Evolutionary conservation across 2,113 vertebrate genomes (phyloP).

Genomic region (Pao palembangensis): DNA sequence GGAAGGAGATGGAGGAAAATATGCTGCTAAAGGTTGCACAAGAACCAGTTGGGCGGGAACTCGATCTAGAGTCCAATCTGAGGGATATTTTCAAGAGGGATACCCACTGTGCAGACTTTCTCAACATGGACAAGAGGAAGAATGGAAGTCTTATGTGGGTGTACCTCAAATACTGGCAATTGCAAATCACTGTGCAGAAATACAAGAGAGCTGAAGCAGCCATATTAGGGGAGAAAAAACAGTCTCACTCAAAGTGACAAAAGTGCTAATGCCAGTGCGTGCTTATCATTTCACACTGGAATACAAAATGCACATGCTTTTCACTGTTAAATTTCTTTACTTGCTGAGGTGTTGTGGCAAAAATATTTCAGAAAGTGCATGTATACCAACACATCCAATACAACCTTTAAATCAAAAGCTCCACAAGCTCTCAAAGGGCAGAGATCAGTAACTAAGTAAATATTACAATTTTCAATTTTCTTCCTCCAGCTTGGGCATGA

Average conservation of each 20-base stretch:
- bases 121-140: slow-evolving; percentile 81
- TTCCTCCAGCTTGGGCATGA: not conserved
- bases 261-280: slow-evolving; percentile 6
- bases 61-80: slow-evolving; percentile 82
- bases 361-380: no score
- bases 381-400: no score
- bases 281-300: slow-evolving; percentile 3
- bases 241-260: slow-evolving; percentile 44
- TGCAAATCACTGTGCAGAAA: slow-evolving; percentile 81
- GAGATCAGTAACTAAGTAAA: no score
- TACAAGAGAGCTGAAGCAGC: slow-evolving; percentile 80
- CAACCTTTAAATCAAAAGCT: no score
- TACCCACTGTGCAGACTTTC: slow-evolving; percentile 81
- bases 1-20: slow-evolving; percentile 86
- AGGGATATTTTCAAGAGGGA: slow-evolving; percentile 92
- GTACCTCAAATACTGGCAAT: slow-evolving; percentile 91
- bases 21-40: slow-evolving; percentile 80
- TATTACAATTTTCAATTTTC: not conserved
- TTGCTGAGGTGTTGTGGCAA: slow-evolving; percentile 19
- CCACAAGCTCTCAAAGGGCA: no score
- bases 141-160: slow-evolving; percentile 97
- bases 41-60: slow-evolving; percentile 74
- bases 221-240: slow-evolving; percentile 63
- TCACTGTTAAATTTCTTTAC: slow-evolving; percentile 6
- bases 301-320: slow-evolving; percentile 21